These are phyloP conservation scores for Campylomormyrus numenius DNA, from an alignment of 2,113 vertebrate genomes.

Conservation along the genomic window DNA sequence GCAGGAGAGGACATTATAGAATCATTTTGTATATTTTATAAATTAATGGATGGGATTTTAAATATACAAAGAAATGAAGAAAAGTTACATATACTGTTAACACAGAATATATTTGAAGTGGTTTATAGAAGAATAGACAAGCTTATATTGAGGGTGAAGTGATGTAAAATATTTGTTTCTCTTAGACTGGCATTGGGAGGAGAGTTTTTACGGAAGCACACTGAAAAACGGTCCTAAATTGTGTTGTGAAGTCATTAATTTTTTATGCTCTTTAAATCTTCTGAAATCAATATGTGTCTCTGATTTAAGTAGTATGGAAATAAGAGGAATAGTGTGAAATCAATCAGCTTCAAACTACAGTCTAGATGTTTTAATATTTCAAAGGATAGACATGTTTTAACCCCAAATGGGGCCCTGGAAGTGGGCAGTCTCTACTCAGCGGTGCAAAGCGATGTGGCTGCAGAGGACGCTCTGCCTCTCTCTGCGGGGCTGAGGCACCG, in stretches of 20 bases:
- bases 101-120: slow-evolving; percentile 42
- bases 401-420: neutral
- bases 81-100: slow-evolving; percentile 41
- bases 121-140: slow-evolving; percentile 30
- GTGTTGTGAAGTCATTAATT: slow-evolving; percentile 57
- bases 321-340: neutral
- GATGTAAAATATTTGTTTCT: neutral
- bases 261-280: slow-evolving; percentile 35
- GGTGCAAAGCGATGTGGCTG: neutral
- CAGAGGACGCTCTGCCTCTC: slow-evolving; percentile 9
- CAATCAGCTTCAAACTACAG: neutral
- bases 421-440: neutral
- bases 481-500: slow-evolving; percentile 22
- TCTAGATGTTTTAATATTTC: neutral
- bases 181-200: slow-evolving; percentile 15
- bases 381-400: neutral
- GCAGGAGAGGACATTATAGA: slow-evolving; percentile 55
- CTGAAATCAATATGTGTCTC: neutral
- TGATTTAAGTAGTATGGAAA: neutral
- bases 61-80: slow-evolving; percentile 27
- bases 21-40: slow-evolving; percentile 72
- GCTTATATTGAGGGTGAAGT: neutral
- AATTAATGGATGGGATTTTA: slow-evolving; percentile 38
- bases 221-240: slow-evolving; percentile 50
- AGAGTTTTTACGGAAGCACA: slow-evolving; percentile 54